phyloP scores from a whole-genome alignment of 2,113 vertebrate genomes.

The Aplodontia rufa region DNA sequence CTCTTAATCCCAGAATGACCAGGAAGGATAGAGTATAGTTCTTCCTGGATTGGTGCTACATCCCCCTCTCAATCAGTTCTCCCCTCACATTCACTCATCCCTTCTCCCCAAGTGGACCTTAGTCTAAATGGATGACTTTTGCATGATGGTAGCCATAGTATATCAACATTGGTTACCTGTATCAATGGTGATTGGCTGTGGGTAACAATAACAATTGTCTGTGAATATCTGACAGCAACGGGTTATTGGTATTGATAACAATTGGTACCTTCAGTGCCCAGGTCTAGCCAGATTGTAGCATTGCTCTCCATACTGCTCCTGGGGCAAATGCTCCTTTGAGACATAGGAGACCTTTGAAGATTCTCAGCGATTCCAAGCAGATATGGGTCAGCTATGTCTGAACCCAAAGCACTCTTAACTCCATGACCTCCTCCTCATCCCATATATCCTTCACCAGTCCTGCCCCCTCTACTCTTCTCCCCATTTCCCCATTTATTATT shows the following conservation, averaged over 20 bases:
- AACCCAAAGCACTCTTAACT: neutral
- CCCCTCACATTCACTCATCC: neutral
- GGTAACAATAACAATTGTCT: neutral
- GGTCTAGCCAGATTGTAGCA: neutral
- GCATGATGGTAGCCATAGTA: neutral
- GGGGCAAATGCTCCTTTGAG: neutral
- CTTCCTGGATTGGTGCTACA: neutral
- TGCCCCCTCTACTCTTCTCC: neutral
- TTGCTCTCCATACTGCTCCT: neutral
- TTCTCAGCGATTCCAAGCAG: neutral
- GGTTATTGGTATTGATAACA: neutral
- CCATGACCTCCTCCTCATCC: neutral
- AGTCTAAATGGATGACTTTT: neutral
- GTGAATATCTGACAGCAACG: slow-evolving; percentile 3
- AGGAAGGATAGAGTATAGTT: neutral
- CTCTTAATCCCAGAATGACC: slow-evolving; percentile 7
- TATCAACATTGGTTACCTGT: neutral
- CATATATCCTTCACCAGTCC: neutral
- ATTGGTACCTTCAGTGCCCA: neutral
- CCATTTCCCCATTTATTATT: neutral
- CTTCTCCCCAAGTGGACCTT: neutral
- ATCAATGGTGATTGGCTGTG: slow-evolving; percentile 2
- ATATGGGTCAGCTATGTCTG: neutral
- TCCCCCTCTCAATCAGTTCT: neutral
- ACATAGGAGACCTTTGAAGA: neutral